These are phyloP conservation scores for Ramphastos sulfuratus DNA, from an alignment of 2,113 vertebrate genomes.

Conservation along the genomic window DNA sequence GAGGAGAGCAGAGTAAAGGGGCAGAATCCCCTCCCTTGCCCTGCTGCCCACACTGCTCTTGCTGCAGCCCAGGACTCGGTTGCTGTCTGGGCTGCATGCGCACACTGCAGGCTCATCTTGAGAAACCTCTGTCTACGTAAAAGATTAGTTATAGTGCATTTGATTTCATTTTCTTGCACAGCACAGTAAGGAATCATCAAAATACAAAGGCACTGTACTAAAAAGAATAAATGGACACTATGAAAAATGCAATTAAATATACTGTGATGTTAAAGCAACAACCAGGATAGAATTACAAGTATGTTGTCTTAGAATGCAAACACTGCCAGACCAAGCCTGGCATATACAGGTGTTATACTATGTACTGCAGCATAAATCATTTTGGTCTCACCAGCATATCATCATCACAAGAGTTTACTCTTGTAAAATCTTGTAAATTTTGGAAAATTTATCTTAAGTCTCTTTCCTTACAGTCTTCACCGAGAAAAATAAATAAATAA, in stretches of 20 bases:
- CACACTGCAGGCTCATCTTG: too few relatives aligned
- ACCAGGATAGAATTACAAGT: neutral
- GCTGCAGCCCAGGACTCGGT: too few relatives aligned
- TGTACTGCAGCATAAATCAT: neutral
- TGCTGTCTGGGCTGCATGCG: too few relatives aligned
- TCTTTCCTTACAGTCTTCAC: neutral
- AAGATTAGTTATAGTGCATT: constrained; percentile 15
- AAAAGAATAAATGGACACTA: constrained; percentile 31
- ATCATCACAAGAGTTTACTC: neutral
- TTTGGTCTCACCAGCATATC: neutral
- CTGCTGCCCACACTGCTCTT: too few relatives aligned
- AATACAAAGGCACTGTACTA: neutral
- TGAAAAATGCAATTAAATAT: neutral
- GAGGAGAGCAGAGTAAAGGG: too few relatives aligned
- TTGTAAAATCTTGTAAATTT: neutral
- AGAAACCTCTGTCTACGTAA: too few relatives aligned
- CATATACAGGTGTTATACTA: too few relatives aligned
- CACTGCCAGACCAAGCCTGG: neutral
- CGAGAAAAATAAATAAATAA: neutral
- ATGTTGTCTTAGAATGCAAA: neutral
- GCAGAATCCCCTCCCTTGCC: too few relatives aligned
- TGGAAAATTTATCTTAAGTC: neutral
- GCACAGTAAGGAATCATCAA: constrained; percentile 26
- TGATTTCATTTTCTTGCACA: constrained; percentile 54
- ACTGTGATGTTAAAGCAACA: neutral